Evolutionary conservation across 2,113 vertebrate genomes (phyloP), one percentile per base, ranked within the genome.

Genomic region (Protobothrops flavoviridis): DNA sequence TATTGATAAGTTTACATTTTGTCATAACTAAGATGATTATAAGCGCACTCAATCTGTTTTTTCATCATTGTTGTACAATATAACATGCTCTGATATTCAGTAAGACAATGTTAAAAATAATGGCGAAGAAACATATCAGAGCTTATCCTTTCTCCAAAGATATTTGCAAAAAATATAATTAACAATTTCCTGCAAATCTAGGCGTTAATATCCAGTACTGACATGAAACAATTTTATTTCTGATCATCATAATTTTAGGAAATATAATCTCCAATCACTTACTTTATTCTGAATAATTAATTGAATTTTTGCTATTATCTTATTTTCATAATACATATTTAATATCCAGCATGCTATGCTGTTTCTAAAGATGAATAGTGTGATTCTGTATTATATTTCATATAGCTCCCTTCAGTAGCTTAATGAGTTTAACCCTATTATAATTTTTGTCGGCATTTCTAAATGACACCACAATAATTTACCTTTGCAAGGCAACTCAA

Each of bases 381-480:
- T 92, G 94, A 64, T 64, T 93, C 59, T n/a, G 1, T n/a, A 89
- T 1, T 0, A 92, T 91, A 89, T 92, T 93, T 39, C 90, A 86
- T 50, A 9, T 50, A 50, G 8, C 2, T 89, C 43, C 3, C 26
- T 91, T 85, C 45, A 94, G 45, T 6, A 90, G 7, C 93, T 93
- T 91, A 94, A 95, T 61, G 26, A 93, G 45, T 33, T 90, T 92
- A 91, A 91, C 29, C 23, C 81, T 91, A 56, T 56, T 15, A 0
- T 90, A 87, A 24, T 94, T 74, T 89, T 91, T 87, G 59, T 10
- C 10, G 88, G 8, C 45, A 0, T 96, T 96, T 95, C 59, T 96
- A 90, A 95, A 95, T 45, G 39, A 95, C 61, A 93, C 91, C 95
- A 21, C 85, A 97, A 95, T 96, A 39, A 94, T 95, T 97, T 96